phyloP scores from a whole-genome alignment of 2,113 vertebrate genomes.

The Callipepla squamata region DNA sequence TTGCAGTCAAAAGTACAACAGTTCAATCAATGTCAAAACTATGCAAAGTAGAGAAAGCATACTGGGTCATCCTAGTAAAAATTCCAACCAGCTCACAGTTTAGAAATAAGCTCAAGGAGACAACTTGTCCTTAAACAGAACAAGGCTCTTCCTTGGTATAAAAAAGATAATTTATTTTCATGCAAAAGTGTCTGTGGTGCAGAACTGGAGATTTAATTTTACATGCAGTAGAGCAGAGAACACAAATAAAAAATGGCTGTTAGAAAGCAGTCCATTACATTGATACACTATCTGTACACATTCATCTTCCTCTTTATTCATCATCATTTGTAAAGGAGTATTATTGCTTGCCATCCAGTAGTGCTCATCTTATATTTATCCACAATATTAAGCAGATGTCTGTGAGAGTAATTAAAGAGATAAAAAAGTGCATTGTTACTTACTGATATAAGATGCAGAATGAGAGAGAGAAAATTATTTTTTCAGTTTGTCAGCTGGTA shows the following conservation, averaged over 20 bases:
- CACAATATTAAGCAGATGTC: conserved; percentile 61
- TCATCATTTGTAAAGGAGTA: conserved; percentile 71
- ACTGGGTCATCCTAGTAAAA: not conserved
- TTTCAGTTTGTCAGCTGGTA: conserved; percentile 41
- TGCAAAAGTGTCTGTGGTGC: not conserved
- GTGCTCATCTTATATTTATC: conserved; percentile 58
- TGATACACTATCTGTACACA: conserved; percentile 64
- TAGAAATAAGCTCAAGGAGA: not conserved
- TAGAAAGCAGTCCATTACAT: conserved; percentile 59
- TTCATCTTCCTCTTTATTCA: conserved; percentile 72
- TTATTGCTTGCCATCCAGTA: conserved; percentile 62
- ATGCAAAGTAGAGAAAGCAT: not conserved
- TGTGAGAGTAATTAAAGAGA: conserved; percentile 74
- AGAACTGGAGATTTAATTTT: conserved; percentile 66
- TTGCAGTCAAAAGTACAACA: not conserved
- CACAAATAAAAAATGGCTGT: conserved; percentile 59
- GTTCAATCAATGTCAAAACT: not conserved
- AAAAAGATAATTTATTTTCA: not conserved
- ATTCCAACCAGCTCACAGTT: not conserved
- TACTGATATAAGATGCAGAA: conserved; percentile 43
- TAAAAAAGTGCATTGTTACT: conserved; percentile 37
- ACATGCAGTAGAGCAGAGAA: conserved; percentile 57
- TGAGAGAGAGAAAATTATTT: conserved; percentile 42
- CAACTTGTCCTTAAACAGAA: conserved; percentile 5
- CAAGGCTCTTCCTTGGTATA: not conserved